phyloP scores from a whole-genome alignment of 2,888 invertebrate genomes.

The Caenorhabditis auriculariae region DNA sequence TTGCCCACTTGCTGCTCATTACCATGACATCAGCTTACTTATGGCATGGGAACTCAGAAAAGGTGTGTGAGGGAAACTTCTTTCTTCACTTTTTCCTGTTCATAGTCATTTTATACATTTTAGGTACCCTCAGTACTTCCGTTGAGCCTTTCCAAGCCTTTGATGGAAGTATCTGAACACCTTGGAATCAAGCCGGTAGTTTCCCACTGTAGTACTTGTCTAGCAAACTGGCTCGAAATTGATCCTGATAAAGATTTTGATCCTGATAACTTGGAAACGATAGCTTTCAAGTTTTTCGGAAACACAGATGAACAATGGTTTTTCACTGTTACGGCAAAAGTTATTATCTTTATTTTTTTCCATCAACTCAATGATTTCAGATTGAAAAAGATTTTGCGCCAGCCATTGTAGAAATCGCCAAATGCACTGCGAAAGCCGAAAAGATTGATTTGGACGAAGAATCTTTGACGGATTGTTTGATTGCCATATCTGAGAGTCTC shows the following conservation, averaged over 20 bases:
- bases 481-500: no score
- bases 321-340: constrained; percentile 20
- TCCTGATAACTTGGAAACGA: constrained; percentile 16
- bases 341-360: not conserved
- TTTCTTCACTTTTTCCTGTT: no score
- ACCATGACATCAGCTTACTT: constrained; percentile 14
- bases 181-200: constrained; percentile 25
- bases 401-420: constrained; percentile 11
- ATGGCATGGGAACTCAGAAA: no score
- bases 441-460: no score
- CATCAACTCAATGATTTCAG: constrained; percentile 11
- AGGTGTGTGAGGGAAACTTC: no score
- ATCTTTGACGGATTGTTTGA: no score
- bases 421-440: constrained; percentile 2
- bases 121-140: constrained; percentile 12
- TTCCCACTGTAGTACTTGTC: constrained; percentile 13
- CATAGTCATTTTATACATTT: no score
- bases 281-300: constrained; percentile 18
- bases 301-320: constrained; percentile 18
- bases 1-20: constrained; percentile 11
- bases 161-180: constrained; percentile 3
- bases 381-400: constrained; percentile 19
- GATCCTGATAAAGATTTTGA: constrained; percentile 4
- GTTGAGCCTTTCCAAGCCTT: constrained; percentile 10
- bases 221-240: constrained; percentile 21